Evolutionary conservation across 2,797 vertebrate species (phyloP), one percentile per base, ranked within the genome.

Genomic region (Gephyroberyx darwinii): DNA sequence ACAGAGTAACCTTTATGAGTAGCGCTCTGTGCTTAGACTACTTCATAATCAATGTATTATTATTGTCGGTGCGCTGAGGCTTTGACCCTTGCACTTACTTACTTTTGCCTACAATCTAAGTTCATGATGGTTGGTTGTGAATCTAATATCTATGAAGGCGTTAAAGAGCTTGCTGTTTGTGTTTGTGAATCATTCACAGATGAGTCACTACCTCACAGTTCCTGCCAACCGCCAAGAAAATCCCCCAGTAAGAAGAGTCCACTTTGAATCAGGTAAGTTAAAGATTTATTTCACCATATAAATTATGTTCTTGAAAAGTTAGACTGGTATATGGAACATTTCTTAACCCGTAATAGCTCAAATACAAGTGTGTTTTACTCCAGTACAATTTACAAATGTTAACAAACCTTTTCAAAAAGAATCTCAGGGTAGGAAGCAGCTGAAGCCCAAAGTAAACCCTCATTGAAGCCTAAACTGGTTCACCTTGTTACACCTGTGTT

Each of bases 171-270:
- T 39, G 6, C 30, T n/a, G n/a, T n/a, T n/a, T 70, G 20, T 59
- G 35, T 48, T 8, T 30, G n/a, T 71, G 45, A 17, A 5, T 66
- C 5, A 0, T 57, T 57, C 54, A 43, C 91, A 98, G 97, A 95
- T 96, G 86, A 96, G 95, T 85, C 95, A 96, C 82, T 97, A 96
- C 90, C 91, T 98, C 91, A 97, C 96, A 0, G 95, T 97, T 73
- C 95, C 96, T 0, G 90, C 95, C 0, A 95, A 96, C 82, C 93
- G 90, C 7, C 82, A 94, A 19, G 95, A 96, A 54, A 94, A 94
- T 0, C 90, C 95, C 0, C 90, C 94, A 8, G 92, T 94, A 83
- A 95, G 93, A 19, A 94, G 95, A 82, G 95, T 95, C 20, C 91
- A 92, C 55, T 94, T 96, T 0, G 93, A 95, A 78, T 91, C 95